Percentiles rank a stretch among this genome's conserved stretches.
Conservation (phyloP, 2,888 invertebrate species). For the Ormyrus labotus region DNA sequence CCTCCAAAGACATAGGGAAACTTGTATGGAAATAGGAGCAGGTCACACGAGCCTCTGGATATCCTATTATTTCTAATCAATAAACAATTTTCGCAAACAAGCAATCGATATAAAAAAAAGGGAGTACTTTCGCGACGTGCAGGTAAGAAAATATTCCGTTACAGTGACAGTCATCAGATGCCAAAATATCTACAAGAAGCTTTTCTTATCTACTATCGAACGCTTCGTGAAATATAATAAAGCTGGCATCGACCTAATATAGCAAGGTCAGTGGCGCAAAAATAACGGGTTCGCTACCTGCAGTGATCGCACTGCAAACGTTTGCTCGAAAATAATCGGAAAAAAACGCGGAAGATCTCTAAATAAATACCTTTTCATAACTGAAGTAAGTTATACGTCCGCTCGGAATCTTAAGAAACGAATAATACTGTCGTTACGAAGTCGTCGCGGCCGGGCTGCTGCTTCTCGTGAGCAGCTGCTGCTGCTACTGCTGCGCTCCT, state of each 20-base stretch:
- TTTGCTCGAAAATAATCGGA: not conserved
- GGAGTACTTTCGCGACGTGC: no score
- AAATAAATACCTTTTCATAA: slow-evolving; percentile 20
- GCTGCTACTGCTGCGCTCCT: slow-evolving; percentile 8
- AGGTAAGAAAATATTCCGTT: no score
- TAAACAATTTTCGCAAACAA: no score
- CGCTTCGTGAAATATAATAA: not conserved
- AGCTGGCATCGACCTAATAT: slow-evolving; percentile 20
- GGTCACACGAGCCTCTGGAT: not conserved
- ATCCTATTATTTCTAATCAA: not conserved
- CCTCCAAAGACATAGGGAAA: slow-evolving; percentile 16
- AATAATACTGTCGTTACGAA: slow-evolving; percentile 11
- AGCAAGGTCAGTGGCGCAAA: slow-evolving; percentile 35
- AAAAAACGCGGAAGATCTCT: not conserved
- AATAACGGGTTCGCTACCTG: not conserved
- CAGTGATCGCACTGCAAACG: not conserved
- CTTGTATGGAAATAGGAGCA: slow-evolving; percentile 5
- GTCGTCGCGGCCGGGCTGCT: slow-evolving; percentile 5
- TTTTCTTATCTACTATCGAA: not conserved
- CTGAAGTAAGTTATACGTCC: not conserved
- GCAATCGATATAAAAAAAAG: not conserved
- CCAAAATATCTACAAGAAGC: not conserved
- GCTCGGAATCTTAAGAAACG: not conserved
- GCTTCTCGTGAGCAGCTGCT: not conserved
- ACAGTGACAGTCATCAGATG: not conserved